A percentile compares a stretch with the other conserved stretches of the same genome.
These are phyloP conservation scores for Spilarctia lutea DNA, from an alignment of 2,888 invertebrate species.

Conservation along the genomic window DNA sequence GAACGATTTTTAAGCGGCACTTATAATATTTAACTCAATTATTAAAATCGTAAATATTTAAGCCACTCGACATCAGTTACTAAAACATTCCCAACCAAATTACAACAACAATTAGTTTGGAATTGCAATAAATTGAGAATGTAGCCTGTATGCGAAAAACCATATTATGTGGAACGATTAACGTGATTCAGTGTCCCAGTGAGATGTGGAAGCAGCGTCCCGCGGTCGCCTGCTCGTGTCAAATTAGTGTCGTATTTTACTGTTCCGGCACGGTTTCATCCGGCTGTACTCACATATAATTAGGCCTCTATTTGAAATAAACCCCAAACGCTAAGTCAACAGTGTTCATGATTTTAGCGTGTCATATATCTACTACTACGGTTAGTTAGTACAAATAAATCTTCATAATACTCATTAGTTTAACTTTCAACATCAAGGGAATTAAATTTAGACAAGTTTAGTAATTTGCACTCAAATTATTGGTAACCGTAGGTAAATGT, in stretches of 20 bases:
- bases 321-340: neutral
- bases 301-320: neutral
- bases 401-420: no score
- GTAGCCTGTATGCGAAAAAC: constrained; percentile 30
- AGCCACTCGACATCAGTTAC: constrained; percentile 27
- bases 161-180: constrained; percentile 53
- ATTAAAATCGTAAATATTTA: constrained; percentile 26
- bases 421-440: no score
- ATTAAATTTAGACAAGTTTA: no score
- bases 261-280: constrained; percentile 31
- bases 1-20: neutral
- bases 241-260: constrained; percentile 58
- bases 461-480: no score
- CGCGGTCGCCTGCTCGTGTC: constrained; percentile 33
- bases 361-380: neutral
- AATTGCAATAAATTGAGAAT: constrained; percentile 47
- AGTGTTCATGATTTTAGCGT: neutral
- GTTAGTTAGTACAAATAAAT: neutral
- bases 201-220: constrained; percentile 11
- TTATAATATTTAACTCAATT: constrained; percentile 9
- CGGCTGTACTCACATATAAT: neutral
- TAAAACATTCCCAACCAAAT: constrained; percentile 33
- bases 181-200: constrained; percentile 40
- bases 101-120: constrained; percentile 43
- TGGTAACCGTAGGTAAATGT: neutral